These are phyloP conservation scores for Augochlora pura DNA, from an alignment of 1,140 invertebrate genomes.

Conservation along the genomic window DNA sequence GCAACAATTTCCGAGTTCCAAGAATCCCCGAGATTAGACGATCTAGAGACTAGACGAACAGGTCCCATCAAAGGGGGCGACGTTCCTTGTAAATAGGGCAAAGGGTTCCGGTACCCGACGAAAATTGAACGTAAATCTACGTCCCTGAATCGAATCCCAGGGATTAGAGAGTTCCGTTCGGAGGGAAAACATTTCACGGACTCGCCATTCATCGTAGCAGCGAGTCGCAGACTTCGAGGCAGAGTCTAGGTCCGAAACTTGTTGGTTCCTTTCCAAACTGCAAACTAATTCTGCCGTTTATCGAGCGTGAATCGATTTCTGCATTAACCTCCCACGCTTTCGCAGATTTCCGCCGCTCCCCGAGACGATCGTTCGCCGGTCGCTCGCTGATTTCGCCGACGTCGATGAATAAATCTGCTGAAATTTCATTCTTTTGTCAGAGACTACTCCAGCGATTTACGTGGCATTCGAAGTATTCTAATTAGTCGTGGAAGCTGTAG, in stretches of 20 bases:
- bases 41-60: background rate
- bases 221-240: background rate
- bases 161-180: conserved; percentile 16
- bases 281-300: conserved; percentile 6
- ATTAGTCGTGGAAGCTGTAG: too few relatives aligned
- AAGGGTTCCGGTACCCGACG: background rate
- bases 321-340: background rate
- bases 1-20: background rate
- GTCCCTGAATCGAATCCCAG: conserved; percentile 19
- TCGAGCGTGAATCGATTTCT: conserved; percentile 2
- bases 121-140: conserved; percentile 32
- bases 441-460: too few relatives aligned
- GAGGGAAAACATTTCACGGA: conserved; percentile 27
- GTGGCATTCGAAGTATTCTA: too few relatives aligned
- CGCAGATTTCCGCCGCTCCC: background rate
- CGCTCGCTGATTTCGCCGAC: background rate
- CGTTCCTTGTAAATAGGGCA: background rate
- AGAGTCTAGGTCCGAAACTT: background rate
- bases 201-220: conserved; percentile 4
- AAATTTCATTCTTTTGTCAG: too few relatives aligned
- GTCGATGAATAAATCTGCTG: background rate
- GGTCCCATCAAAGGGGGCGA: background rate
- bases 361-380: background rate
- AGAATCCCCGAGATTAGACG: background rate
- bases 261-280: background rate